phyloP scores from a whole-genome alignment of 2,888 invertebrate species.

The Heliconius ethilla region DNA sequence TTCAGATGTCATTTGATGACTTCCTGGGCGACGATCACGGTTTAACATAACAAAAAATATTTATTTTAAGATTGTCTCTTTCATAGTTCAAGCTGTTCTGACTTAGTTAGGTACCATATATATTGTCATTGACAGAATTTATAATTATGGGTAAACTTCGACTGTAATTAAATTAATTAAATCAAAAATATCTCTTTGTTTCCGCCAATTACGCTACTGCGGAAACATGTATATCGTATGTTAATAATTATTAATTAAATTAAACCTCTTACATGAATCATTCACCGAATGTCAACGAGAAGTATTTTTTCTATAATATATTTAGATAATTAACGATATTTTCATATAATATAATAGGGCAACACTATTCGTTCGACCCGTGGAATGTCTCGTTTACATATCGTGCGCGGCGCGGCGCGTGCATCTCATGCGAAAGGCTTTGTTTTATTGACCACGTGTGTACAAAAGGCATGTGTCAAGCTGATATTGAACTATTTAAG shows the following conservation, averaged over 20 bases:
- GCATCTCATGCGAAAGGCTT: conserved; percentile 40
- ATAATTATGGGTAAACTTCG: not conserved
- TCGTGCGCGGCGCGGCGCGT: conserved; percentile 32
- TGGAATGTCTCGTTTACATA: conserved; percentile 52
- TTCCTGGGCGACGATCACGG: not conserved
- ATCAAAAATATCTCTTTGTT: not conserved
- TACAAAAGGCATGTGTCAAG: conserved; percentile 26
- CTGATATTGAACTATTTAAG: conserved; percentile 16
- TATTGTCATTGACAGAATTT: not conserved
- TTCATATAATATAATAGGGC: not conserved
- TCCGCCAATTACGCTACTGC: not conserved
- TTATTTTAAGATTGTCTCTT: not conserved
- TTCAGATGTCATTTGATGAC: conserved; percentile 20
- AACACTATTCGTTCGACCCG: conserved; percentile 46
- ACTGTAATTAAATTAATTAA: not conserved
- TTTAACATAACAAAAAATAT: not conserved
- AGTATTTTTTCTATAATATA: not conserved
- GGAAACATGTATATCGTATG: not conserved
- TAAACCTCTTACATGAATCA: not conserved
- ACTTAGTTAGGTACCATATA: not conserved
- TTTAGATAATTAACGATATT: not conserved
- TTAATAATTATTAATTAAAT: not conserved
- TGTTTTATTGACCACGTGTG: conserved; percentile 36
- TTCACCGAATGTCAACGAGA: not conserved
- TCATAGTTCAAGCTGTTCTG: not conserved